phyloP scores from a whole-genome alignment of 2,797 vertebrate genomes.

The Myripristis jacobus region DNA sequence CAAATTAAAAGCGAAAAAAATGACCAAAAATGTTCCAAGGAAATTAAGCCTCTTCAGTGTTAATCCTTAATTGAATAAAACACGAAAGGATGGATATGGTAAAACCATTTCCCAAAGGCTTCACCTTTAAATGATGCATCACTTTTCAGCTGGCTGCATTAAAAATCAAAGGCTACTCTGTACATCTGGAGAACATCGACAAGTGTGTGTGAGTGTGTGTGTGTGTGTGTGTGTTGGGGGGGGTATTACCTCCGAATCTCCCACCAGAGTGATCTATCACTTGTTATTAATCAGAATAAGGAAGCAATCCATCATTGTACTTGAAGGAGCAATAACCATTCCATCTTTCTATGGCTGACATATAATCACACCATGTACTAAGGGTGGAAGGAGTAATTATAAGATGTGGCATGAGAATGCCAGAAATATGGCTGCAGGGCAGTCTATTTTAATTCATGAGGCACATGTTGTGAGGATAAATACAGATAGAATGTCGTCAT shows the following conservation, averaged over 20 bases:
- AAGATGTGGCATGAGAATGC: constrained; percentile 10
- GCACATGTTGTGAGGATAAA: constrained; percentile 7
- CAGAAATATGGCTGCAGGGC: neutral
- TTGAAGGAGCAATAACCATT: constrained; percentile 53
- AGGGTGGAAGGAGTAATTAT: constrained; percentile 26
- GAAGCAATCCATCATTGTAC: constrained; percentile 61
- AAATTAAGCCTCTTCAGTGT: constrained; percentile 4
- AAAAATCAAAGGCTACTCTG: constrained; percentile 50
- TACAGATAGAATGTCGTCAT: constrained; percentile 1
- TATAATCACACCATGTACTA: constrained; percentile 15
- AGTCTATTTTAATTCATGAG: constrained; percentile 15
- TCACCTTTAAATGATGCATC: constrained; percentile 9
- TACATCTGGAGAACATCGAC: constrained; percentile 59
- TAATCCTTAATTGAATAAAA: neutral
- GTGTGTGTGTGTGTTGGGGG: neutral
- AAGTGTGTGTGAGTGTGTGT: neutral
- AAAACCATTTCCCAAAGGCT: constrained; percentile 17
- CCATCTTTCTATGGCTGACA: constrained; percentile 45
- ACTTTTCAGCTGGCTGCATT: constrained; percentile 27
- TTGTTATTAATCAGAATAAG: constrained; percentile 60
- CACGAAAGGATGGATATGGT: constrained; percentile 19
- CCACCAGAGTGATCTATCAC: constrained; percentile 51
- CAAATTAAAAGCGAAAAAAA: neutral
- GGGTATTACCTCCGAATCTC: constrained; percentile 31
- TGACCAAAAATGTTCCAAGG: neutral